Evolutionary conservation across 2,888 invertebrate species (phyloP), one percentile per base, ranked within the genome.

Genomic region (Caenorhabditis afra): DNA sequence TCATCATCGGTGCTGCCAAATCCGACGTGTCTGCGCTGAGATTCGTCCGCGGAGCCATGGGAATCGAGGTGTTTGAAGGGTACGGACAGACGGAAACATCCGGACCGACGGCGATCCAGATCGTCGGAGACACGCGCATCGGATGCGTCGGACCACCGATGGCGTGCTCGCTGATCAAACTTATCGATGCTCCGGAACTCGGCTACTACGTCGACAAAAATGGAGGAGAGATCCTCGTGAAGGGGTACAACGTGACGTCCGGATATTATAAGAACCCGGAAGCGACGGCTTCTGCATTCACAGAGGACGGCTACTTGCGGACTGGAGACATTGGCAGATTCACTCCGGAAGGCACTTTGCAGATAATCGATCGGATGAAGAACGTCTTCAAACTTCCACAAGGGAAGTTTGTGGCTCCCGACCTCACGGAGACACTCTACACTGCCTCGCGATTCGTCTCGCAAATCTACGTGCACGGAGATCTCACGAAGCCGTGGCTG

Each of bases 281-380:
- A 37, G 74, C 74, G 8, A 79, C 79, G 1, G 47, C 58, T 2
- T 41, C 37, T n/a, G 29, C 79, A 22, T 75, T 74, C 50, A 70
- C 70, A 18, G 70, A 64, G 14, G 79, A 79, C 35, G 87, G 87
- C 12, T 87, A 82, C 75, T 73, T 87, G 62, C 86, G 81, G 53
- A 87, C 87, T 12, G 87, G 87, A n/a, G 87, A 87, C 64, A 85
- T 87, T 70, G 87, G 87, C 35, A 67, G 79, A 52, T 87, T 86
- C 85, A 86, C 85, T 18, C 65, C 81, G 2, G 75, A 77, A 29
- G 87, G 87, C 14, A 83, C 83, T 50, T 55, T 87, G 29, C 84
- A 85, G 67, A 85, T 87, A 29, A 78, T 87, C 47, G 87, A 87
- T 75, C 80, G 87, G 1, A 61, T 41, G 1, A 79, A 76, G 74